phyloP scores from a whole-genome alignment of 2,113 vertebrate genomes.

The Daphoenositta chrysoptera region DNA sequence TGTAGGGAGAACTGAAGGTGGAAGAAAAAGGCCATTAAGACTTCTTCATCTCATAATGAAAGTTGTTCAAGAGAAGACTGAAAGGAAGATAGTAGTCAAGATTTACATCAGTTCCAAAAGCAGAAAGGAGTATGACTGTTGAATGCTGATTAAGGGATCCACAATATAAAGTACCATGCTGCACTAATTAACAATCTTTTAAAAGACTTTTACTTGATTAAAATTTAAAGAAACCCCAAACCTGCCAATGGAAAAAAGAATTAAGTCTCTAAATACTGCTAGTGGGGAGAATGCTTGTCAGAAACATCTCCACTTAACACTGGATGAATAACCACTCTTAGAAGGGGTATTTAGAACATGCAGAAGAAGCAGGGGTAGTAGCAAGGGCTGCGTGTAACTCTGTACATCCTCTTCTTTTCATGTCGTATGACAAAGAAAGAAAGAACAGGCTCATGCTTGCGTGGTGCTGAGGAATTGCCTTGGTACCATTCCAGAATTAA shows the following conservation, averaged over 20 bases:
- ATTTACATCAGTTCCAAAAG: not conserved
- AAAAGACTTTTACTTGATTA: not conserved
- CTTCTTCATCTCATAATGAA: not conserved
- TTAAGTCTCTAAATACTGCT: not conserved
- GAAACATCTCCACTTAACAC: not conserved
- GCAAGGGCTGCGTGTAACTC: not conserved
- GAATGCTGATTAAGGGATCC: not conserved
- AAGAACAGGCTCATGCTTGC: not conserved
- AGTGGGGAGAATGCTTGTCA: not conserved
- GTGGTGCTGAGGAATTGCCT: not conserved
- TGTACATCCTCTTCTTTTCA: not conserved
- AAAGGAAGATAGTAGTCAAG: not conserved
- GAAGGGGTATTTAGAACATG: rapidly evolving
- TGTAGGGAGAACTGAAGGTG: not conserved
- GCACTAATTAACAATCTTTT: not conserved
- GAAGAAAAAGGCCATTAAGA: not conserved
- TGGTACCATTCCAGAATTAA: not conserved
- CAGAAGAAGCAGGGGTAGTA: not conserved
- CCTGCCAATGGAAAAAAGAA: not conserved
- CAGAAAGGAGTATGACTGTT: not conserved
- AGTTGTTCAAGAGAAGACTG: not conserved
- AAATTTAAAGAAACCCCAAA: not conserved
- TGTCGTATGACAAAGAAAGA: not conserved
- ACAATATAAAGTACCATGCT: not conserved
- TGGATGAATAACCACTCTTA: not conserved